Base-by-base conservation (phyloP, 2,113 vertebrate genomes). In the Brachypteracias leptosomus region DNA sequence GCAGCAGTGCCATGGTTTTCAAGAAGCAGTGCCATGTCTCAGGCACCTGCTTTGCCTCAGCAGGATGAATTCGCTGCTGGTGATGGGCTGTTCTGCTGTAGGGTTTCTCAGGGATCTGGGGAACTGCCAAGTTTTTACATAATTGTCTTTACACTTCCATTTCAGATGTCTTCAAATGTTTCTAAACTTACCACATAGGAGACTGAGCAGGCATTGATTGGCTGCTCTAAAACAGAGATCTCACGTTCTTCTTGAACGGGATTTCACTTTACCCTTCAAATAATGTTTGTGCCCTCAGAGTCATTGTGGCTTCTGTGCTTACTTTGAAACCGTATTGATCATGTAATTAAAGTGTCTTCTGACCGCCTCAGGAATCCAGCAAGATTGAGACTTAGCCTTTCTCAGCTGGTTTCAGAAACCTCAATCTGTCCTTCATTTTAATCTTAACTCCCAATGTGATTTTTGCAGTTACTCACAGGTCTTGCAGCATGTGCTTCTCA, bases 311-410 rank as follows among this genome's bases (percentile, higher is more conserved):
- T 96, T 95, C 92, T 1, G 29, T 11, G 28, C 85, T 93, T 88
- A 73, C 95, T 93, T 95, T 95, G 92, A 95, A 95, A 85, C 67
- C 33, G 22, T 96, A 97, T 89, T 96, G 93, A 97, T 97, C 87
- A 46, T 68, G 88, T 72, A 95, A 95, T 97, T 96, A 90, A 97
- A 97, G 59, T 63, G 59, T 73, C 63, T 96, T 91, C 58, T 11
- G 36, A 54, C 36, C 5, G 29, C 74, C 76, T 95, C 77, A 75
- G 74, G 95, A 95, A 73, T 94, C 81, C 68, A 61, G 24, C 47
- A 72, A 51, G 86, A 83, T 12, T 80, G 89, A 96, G 88, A 93
- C 65, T 36, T 86, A 88, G 87, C 57, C 62, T 89, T 93, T 68
- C 68, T 93, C 18, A 6, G 38, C 65, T 82, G 89, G 38, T 74